Percentiles rank a stretch among this genome's conserved stretches.
phyloP scores from a whole-genome alignment of 2,113 vertebrate genomes.

The Cryptotis parvus region DNA sequence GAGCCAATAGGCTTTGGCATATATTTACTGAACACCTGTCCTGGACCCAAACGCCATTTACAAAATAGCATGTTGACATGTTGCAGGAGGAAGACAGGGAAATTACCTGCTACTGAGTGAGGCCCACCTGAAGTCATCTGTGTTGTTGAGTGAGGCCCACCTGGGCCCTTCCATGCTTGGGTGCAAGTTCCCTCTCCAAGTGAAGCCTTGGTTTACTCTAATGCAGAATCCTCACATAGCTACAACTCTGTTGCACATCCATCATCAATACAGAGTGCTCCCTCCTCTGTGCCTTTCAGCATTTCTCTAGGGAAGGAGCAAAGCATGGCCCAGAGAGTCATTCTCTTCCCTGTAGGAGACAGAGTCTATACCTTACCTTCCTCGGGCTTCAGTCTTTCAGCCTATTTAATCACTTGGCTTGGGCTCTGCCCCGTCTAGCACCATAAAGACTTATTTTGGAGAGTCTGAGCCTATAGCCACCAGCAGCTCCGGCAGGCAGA shows the following conservation, averaged over 20 bases:
- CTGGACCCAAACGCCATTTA: background rate
- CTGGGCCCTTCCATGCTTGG: rapidly evolving
- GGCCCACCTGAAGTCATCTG: background rate
- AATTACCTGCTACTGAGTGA: background rate
- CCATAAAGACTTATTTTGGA: background rate
- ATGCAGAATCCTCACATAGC: background rate
- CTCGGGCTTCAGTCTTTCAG: background rate
- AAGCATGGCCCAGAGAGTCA: background rate
- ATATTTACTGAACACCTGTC: background rate
- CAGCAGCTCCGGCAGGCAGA: background rate
- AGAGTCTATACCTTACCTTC: background rate
- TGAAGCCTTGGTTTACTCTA: background rate
- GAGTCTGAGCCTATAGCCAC: background rate
- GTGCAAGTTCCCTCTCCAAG: background rate
- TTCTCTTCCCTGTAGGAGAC: background rate
- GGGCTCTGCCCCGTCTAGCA: background rate
- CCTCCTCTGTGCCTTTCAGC: background rate
- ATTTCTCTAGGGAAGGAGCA: background rate
- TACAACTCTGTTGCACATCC: too few relatives aligned
- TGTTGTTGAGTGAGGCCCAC: background rate
- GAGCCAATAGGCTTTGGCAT: background rate
- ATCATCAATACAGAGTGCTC: background rate
- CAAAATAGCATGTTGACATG: background rate
- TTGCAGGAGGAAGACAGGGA: background rate
- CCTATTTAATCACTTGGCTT: background rate